Evolutionary conservation across 1,140 invertebrate species (phyloP).

Genomic region (Manduca sexta): DNA sequence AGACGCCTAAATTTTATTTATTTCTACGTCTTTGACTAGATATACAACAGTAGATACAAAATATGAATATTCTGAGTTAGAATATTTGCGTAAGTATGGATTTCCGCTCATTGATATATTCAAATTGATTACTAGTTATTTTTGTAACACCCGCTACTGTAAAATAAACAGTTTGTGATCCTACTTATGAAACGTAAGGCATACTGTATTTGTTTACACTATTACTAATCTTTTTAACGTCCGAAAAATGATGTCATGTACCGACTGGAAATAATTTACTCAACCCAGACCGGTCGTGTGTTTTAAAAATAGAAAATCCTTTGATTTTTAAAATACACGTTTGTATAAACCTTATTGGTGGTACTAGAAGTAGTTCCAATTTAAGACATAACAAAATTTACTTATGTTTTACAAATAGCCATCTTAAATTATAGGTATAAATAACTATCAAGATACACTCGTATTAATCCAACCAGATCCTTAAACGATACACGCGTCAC

Average conservation of each 20-base stretch:
- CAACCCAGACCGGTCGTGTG: conserved; percentile 2
- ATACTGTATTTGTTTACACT: conserved; percentile 44
- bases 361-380: no score
- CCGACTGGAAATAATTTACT: conserved; percentile 1
- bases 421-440: no score
- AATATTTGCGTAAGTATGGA: background rate
- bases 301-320: background rate
- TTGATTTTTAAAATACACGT: no score
- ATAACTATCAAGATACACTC: no score
- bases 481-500: background rate
- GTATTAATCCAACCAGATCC: background rate
- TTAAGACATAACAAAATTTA: no score
- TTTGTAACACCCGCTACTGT: conserved; percentile 15
- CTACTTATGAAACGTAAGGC: conserved; percentile 24
- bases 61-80: background rate
- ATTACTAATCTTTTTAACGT: conserved; percentile 56
- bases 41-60: no score
- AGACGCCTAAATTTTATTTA: no score
- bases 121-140: conserved; percentile 12
- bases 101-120: conserved; percentile 17
- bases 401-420: no score
- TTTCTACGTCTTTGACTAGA: no score
- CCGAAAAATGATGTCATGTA: conserved; percentile 53
- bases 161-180: conserved; percentile 26
- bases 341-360: no score